A percentile compares a stretch with the other conserved stretches of the same genome.
phyloP scores from a whole-genome alignment of 2,113 vertebrate genomes.

The Struthio camelus region DNA sequence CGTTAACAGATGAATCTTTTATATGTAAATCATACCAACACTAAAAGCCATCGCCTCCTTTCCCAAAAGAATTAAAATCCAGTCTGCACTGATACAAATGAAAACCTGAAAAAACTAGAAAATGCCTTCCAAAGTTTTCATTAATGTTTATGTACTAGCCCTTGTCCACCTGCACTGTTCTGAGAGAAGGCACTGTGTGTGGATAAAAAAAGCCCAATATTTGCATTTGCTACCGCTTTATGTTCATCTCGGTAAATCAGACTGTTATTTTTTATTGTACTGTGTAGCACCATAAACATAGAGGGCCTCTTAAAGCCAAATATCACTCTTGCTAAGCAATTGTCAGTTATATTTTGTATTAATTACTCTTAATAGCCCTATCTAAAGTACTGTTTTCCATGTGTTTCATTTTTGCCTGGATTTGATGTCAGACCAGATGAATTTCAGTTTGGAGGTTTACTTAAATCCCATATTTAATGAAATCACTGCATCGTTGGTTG shows the following conservation, averaged over 20 bases:
- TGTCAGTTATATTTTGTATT: conserved; percentile 42
- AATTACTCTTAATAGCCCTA: conserved; percentile 45
- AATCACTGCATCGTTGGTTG: background rate
- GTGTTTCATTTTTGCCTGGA: background rate
- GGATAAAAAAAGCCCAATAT: background rate
- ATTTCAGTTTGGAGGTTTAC: background rate
- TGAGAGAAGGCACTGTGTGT: background rate
- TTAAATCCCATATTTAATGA: background rate
- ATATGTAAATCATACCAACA: conserved; percentile 24
- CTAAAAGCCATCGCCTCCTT: background rate
- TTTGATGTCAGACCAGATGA: background rate
- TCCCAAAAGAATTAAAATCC: background rate
- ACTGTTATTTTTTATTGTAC: conserved; percentile 36
- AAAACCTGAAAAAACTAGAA: background rate
- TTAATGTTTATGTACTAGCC: background rate
- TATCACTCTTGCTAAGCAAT: conserved; percentile 42
- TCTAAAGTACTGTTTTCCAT: background rate
- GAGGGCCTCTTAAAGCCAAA: conserved; percentile 37
- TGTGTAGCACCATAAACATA: conserved; percentile 14
- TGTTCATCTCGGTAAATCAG: conserved; percentile 16
- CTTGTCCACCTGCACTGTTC: background rate
- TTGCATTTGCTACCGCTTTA: background rate
- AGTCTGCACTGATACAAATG: background rate
- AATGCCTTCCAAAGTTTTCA: background rate
- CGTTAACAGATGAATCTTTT: conserved; percentile 25